Evolutionary conservation across 2,888 invertebrate species (phyloP).

Genomic region (Rosalia funebris): DNA sequence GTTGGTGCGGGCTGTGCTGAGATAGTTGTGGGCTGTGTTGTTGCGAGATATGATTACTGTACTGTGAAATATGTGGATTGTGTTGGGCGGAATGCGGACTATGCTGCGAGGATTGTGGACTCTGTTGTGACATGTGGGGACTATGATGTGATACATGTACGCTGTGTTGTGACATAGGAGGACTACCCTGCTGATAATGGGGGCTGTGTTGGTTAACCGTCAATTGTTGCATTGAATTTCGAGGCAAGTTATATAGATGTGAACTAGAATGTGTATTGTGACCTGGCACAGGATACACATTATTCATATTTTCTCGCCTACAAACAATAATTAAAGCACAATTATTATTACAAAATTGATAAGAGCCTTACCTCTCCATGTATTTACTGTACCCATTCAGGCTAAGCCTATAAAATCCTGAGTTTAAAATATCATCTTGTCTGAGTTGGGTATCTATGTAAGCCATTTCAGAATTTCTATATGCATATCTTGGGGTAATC

Average conservation of each 20-base stretch:
- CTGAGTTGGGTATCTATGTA: conserved; percentile 47
- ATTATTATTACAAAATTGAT: not conserved
- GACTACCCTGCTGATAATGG: conserved; percentile 33
- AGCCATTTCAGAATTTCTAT: conserved; percentile 53
- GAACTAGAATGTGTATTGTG: conserved; percentile 23
- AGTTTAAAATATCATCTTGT: conserved; percentile 56
- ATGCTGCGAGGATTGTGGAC: conserved; percentile 36
- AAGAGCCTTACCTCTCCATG: conserved; percentile 54
- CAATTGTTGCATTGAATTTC: conserved; percentile 23
- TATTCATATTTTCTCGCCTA: conserved; percentile 43
- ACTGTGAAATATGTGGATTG: conserved; percentile 39
- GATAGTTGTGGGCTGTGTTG: conserved; percentile 35
- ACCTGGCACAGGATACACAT: conserved; percentile 27
- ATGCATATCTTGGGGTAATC: conserved; percentile 49
- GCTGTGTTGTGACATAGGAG: conserved; percentile 33
- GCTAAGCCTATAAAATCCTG: conserved; percentile 57
- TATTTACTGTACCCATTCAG: conserved; percentile 59
- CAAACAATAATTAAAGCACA: conserved; percentile 24
- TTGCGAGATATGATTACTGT: conserved; percentile 35
- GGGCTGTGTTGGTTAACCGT: conserved; percentile 19
- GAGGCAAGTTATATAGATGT: conserved; percentile 10
- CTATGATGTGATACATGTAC: conserved; percentile 36
- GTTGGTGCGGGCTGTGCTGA: conserved; percentile 38
- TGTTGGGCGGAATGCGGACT: conserved; percentile 34
- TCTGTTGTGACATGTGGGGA: conserved; percentile 38